Evolutionary conservation across 2,888 invertebrate species (phyloP).

Genomic region (Eledona agricola): DNA sequence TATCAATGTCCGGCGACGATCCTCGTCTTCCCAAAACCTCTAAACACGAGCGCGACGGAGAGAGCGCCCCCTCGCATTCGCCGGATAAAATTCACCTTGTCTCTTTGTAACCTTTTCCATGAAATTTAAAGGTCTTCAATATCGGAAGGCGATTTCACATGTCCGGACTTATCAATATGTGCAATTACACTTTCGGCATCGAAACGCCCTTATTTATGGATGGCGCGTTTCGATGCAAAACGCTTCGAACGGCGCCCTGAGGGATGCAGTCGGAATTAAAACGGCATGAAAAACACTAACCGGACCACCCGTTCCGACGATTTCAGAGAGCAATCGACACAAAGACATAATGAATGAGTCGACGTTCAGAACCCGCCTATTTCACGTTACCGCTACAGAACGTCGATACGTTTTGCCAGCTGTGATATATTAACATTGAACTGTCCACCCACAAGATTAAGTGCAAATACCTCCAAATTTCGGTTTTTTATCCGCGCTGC

Average conservation of each 20-base stretch:
- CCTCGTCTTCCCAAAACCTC: constrained; percentile 3
- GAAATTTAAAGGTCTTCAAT: constrained; percentile 44
- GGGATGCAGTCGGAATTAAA: constrained; percentile 38
- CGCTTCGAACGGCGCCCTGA: constrained; percentile 28
- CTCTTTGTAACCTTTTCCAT: constrained; percentile 40
- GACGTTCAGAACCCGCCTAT: constrained; percentile 47
- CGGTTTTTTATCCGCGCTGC: constrained; percentile 24
- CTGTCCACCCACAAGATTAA: constrained; percentile 58
- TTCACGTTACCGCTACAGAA: constrained; percentile 47
- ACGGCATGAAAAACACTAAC: constrained; percentile 39
- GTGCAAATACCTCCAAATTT: constrained; percentile 47
- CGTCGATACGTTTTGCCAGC: constrained; percentile 54
- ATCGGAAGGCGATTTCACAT: constrained; percentile 36
- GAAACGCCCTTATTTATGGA: constrained; percentile 12
- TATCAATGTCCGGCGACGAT: constrained; percentile 16
- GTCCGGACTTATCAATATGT: constrained; percentile 33
- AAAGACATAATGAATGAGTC: constrained; percentile 49
- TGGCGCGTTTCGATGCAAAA: too few relatives aligned
- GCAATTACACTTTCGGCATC: constrained; percentile 28
- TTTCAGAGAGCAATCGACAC: constrained; percentile 43
- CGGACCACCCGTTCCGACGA: constrained; percentile 38
- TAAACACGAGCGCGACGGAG: constrained; percentile 1
- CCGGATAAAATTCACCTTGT: constrained; percentile 33
- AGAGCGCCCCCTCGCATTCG: constrained; percentile 6
- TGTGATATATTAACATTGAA: constrained; percentile 58